phyloP scores from a whole-genome alignment of 1,140 invertebrate genomes.

The Holcopasites calliopsidis region DNA sequence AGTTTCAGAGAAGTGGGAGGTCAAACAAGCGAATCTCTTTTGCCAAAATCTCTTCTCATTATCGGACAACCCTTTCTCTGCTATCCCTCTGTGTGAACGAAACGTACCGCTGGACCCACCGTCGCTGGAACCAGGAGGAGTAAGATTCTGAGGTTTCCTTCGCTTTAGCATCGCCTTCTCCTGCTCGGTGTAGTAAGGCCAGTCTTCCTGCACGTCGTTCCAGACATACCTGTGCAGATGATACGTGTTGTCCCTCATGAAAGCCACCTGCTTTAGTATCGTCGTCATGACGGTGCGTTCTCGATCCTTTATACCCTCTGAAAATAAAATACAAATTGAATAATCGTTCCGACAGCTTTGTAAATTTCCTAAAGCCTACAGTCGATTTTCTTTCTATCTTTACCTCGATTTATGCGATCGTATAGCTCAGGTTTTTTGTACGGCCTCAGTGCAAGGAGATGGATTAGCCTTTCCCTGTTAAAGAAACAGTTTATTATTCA shows the following conservation, averaged over 20 bases:
- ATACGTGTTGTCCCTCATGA: conserved; percentile 92
- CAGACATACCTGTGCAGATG: conserved; percentile 91
- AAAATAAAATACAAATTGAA: conserved; percentile 50
- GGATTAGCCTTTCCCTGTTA: conserved; percentile 93
- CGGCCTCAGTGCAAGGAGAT: conserved; percentile 93
- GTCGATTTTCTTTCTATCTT: background rate
- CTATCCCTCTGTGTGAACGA: no score
- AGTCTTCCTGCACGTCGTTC: conserved; percentile 96
- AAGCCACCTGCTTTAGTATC: conserved; percentile 89
- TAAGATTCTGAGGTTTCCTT: conserved; percentile 93
- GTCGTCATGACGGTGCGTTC: conserved; percentile 87
- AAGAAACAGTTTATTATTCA: conserved; percentile 55
- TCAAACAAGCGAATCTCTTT: no score
- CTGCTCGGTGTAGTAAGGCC: conserved; percentile 95
- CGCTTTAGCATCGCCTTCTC: conserved; percentile 93
- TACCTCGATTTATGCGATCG: conserved; percentile 89
- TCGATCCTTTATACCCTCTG: conserved; percentile 93
- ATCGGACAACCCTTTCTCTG: no score
- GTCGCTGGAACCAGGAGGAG: conserved; percentile 91
- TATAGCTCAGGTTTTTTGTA: conserved; percentile 96
- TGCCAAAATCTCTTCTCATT: no score
- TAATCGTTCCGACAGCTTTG: background rate
- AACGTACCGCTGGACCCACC: conserved; percentile 83
- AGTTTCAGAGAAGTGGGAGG: no score
- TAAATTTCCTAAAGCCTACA: background rate